Base-by-base conservation (phyloP, 2,888 invertebrate species). In the Nephrocerus scutellatus region DNA sequence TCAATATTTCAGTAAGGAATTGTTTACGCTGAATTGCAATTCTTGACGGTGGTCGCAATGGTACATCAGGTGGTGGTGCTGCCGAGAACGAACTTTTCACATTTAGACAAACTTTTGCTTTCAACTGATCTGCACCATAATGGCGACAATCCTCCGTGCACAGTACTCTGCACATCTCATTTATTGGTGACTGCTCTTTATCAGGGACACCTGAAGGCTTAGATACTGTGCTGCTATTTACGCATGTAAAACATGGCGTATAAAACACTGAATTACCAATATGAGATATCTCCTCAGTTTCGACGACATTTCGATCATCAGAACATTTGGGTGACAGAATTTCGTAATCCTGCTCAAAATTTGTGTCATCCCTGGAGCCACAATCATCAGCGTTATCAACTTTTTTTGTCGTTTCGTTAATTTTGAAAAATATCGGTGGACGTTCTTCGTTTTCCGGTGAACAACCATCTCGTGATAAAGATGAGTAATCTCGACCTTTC, bases 111-210 rank as follows among this genome's bases (percentile, higher is more conserved):
- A 14, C 14, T 18, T 18, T 6, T n/a, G 21, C 3, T 7, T 34
- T 35, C n/a, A 34, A 8, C 22, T 18, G 20, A 6, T 5, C 30
- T 16, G 23, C 6, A 12, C 26, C 10, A 6, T 37, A 16, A 7
- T 12, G 46, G 12, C 59, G 57, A 36, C 66, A 67, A 29, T 62
- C 53, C 9, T 53, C 56, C 29, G 52, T 59, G 47, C 66, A 66
- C 34, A 65, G 43, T 18, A 56, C 56, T 4, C 51, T 48, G 33
- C 66, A 67, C 52, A 66, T 59, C 43, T 65, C 59, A 32, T 56
- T 56, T 14, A 66, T 53, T 4, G 45, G 36, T 18, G 22, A 25
- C n/a, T n/a, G n/a, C n/a, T 31, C 19, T 19, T 30, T 30, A 15
- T 8, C 5, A n/a, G 13, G 6, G 16, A 53, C 53, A 30, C 41